Evolutionary conservation across 1,140 invertebrate genomes (phyloP), one percentile per base, ranked within the genome.

Genomic region (Drosophila kanapiae): DNA sequence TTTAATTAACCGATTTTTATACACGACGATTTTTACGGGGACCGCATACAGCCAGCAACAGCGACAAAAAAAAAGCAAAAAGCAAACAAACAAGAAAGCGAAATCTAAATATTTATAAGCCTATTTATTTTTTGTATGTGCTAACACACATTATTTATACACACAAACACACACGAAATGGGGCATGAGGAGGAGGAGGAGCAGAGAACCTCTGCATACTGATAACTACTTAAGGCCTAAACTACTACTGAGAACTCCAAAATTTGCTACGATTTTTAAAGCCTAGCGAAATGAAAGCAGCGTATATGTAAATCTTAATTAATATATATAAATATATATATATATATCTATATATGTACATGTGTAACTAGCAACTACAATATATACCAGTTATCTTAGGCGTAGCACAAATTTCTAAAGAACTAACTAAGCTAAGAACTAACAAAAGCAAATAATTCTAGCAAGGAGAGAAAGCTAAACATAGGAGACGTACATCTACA

Each of bases 51-150:
- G 3, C 18, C 62, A 68, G 61, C 61, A 51, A 62, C 16, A 58
- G 60, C 42, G 43, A 75, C 47, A 59, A 60, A 47, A 37, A n/a
- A 63, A 23, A 76, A 47, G 3, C 23, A 23, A 23, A 23, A 23
- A 23, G 23, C 23, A 54, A 64, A 47, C 16, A n/a, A 69, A 42
- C 6, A 38, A 71, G 78, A 62, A 86, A 74, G 48, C 80, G 80
- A 86, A 88, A 88, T 86, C 77, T 80, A 80, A 82, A 76, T 78
- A 78, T 75, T 67, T 90, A 54, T 88, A 90, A 88, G 84, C 54
- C 80, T 88, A 90, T 88, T 88, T 88, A 88, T 88, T 88, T 78
- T 90, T 88, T 75, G 70, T 75, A 84, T 84, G 81, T 88, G 76
- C 67, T 71, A 78, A 79, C 75, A 56, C 53, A 27, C 53, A 79